These are phyloP conservation scores for Brienomyrus brachyistius DNA, from an alignment of 2,113 vertebrate species.

Conservation along the genomic window DNA sequence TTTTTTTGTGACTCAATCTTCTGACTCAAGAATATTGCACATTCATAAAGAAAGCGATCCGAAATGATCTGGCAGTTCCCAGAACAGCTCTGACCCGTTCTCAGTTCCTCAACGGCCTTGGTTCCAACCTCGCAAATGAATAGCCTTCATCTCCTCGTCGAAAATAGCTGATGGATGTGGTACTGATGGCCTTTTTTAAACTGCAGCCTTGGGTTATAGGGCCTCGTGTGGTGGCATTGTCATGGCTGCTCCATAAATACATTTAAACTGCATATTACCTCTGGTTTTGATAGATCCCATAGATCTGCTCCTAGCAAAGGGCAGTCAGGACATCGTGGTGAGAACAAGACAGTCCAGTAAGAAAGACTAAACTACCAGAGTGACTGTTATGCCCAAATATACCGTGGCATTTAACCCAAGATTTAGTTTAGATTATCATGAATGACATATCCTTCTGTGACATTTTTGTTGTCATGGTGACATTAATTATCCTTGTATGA, in stretches of 20 bases:
- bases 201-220: not conserved
- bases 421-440: not conserved
- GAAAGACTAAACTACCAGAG: not conserved
- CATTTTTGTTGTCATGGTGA: not conserved
- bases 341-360: not conserved
- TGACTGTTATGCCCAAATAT: not conserved
- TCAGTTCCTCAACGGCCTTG: not conserved
- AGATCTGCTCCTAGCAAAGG: not conserved
- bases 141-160: not conserved
- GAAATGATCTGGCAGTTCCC: not conserved
- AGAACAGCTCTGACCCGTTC: not conserved
- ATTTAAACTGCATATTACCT: not conserved
- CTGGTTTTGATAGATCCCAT: not conserved
- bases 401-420: not conserved
- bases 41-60: not conserved
- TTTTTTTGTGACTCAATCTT: not conserved
- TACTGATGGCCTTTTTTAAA: not conserved
- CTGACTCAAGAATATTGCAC: not conserved
- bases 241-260: not conserved
- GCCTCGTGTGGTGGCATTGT: not conserved
- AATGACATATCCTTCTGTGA: not conserved
- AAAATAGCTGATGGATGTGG: not conserved
- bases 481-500: not conserved
- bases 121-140: not conserved
- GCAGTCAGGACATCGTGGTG: not conserved